These are phyloP conservation scores for Cladopsammia gracilis DNA, from an alignment of 64 coral and sea anemone genomes.

Conservation along the genomic window DNA sequence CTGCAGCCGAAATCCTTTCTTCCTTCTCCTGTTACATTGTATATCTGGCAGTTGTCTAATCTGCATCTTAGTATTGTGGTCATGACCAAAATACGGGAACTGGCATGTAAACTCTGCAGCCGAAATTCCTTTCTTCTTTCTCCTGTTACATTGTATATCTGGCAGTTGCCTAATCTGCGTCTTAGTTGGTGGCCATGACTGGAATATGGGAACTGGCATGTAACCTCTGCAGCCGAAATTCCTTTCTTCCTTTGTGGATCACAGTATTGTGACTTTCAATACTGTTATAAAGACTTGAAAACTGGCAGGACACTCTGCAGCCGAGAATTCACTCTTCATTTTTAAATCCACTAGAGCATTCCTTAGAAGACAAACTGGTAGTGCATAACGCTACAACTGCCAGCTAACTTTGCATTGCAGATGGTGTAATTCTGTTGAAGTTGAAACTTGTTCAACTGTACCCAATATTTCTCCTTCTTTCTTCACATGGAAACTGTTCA, in stretches of 20 bases:
- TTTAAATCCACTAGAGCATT: not conserved
- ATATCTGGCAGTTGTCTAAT: too few species aligned
- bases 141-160: not conserved
- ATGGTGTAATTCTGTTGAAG: not conserved
- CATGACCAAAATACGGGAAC: not conserved
- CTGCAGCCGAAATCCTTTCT: not conserved
- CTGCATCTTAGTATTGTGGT: too few species aligned
- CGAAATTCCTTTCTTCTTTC: not conserved
- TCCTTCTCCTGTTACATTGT: not conserved
- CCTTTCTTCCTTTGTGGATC: too few species aligned
- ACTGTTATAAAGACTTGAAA: constrained; percentile 14
- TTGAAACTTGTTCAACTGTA: not conserved
- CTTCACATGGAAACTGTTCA: not conserved
- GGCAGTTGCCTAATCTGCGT: too few species aligned
- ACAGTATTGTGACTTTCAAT: not conserved
- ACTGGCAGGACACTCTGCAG: constrained; percentile 12
- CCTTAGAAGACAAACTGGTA: not conserved
- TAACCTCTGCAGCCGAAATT: not conserved
- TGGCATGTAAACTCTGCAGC: not conserved
- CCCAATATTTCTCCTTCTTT: not conserved
- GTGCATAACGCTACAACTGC: not conserved
- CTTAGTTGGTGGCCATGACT: not conserved
- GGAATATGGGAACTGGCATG: not conserved
- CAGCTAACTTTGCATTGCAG: not conserved
- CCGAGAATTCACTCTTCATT: constrained; percentile 32